A percentile compares a stretch with the other conserved stretches of the same genome.
phyloP scores from a whole-genome alignment of 1,140 invertebrate species.

The Drosophila grimshawi region DNA sequence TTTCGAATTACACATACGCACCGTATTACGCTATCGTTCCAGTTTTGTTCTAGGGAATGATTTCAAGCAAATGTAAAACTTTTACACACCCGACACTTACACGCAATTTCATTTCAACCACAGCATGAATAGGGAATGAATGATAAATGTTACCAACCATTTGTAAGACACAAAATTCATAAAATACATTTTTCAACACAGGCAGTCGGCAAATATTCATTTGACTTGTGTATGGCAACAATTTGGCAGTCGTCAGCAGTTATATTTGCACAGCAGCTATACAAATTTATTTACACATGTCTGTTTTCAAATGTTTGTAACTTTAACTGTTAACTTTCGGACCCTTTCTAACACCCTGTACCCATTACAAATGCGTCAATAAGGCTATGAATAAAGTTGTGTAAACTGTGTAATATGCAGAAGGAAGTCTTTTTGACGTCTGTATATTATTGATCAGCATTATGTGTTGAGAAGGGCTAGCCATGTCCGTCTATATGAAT shows the following conservation, averaged over 20 bases:
- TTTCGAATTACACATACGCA: slow-evolving; percentile 76
- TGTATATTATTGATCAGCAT: too few relatives aligned
- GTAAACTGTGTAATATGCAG: too few relatives aligned
- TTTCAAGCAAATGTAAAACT: not conserved
- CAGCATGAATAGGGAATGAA: not conserved
- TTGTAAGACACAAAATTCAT: slow-evolving; percentile 11
- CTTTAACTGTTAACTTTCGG: not conserved
- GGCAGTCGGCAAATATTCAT: slow-evolving; percentile 16
- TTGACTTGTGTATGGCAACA: not conserved
- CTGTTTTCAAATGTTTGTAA: not conserved
- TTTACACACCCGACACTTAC: too few relatives aligned
- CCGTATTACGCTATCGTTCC: slow-evolving; percentile 32
- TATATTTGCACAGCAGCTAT: slow-evolving; percentile 9
- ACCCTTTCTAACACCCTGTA: not conserved
- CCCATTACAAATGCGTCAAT: too few relatives aligned
- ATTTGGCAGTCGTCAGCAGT: slow-evolving; percentile 8
- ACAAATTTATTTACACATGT: not conserved
- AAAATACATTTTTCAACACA: slow-evolving; percentile 11
- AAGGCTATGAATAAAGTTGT: too few relatives aligned
- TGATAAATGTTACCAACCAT: not conserved
- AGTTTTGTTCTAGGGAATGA: slow-evolving; percentile 26
- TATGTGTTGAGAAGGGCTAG: too few relatives aligned
- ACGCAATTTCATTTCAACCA: slow-evolving; percentile 13
- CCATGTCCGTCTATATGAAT: too few relatives aligned
- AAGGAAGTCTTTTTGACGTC: too few relatives aligned